Percentiles rank a stretch among this genome's conserved stretches.
Conservation (phyloP, 2,888 invertebrate species). For the Steinernema carpocapsae region DNA sequence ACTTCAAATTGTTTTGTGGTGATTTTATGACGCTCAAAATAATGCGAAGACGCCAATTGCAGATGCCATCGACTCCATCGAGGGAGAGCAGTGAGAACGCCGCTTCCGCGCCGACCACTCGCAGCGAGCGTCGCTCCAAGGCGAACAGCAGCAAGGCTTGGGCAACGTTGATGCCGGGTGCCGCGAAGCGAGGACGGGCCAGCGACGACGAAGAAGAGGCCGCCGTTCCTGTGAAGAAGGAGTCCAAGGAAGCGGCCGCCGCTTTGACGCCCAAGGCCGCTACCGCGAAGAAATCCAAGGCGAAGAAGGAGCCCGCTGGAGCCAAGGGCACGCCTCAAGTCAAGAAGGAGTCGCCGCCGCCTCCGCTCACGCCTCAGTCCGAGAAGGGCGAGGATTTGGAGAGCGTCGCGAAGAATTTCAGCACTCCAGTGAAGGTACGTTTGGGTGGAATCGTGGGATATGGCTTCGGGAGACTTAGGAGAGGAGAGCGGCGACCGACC, state of each 20-base stretch:
- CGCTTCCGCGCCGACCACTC: not conserved
- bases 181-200: not conserved
- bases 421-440: not conserved
- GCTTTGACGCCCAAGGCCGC: not conserved
- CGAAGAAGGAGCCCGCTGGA: not conserved
- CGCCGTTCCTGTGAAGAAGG: not conserved
- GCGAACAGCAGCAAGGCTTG: conserved; percentile 25
- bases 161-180: conserved; percentile 9
- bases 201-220: conserved; percentile 23
- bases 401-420: not conserved
- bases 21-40: too few relatives aligned
- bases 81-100: conserved; percentile 12
- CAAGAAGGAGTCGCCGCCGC: conserved; percentile 25
- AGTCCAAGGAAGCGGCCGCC: not conserved
- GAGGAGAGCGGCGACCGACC: not conserved
- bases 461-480: not conserved
- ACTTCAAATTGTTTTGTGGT: too few relatives aligned
- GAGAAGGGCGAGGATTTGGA: not conserved
- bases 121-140: conserved; percentile 19
- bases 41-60: not conserved
- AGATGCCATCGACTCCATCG: conserved; percentile 23
- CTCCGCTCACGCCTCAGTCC: conserved; percentile 22
- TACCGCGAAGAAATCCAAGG: not conserved
- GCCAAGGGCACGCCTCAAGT: not conserved
- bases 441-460: not conserved